Evolutionary conservation across 2,113 vertebrate species (phyloP), one percentile per base, ranked within the genome.

Genomic region (Oostethus manadensis): DNA sequence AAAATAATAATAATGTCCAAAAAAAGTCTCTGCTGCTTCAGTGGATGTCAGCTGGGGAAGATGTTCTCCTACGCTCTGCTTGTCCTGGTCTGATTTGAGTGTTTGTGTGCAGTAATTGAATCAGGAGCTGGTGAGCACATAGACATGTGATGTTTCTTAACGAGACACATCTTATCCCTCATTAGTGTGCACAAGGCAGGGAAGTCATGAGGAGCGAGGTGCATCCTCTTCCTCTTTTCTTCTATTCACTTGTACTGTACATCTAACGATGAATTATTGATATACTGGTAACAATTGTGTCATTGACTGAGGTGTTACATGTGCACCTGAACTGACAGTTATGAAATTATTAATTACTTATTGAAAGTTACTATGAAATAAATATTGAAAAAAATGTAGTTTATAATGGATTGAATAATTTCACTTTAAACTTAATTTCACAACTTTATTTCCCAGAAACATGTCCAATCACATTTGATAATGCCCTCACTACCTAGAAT

Each of bases 111-210:
- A 20, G 8, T 75, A 71, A 88, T 88, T 77, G 64, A 88, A 87
- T 86, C 62, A 57, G 60, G 47, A 59, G 48, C 40, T 46, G 51
- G 60, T 64, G 77, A 62, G 74, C 60, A 20, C 81, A 68, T 61
- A 62, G 68, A 71, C 89, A 90, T 88, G 89, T 90, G 89, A 88
- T 55, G 73, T 62, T 65, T 71, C 70, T 59, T 88, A 91, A 92
- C 81, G 53, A 82, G 90, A 84, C 72, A 85, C 92, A 67, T 55
- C 85, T 82, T 57, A 48, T 73, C 75, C 68, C 81, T 71, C 63
- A 87, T 88, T 91, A 89, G 77, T 68, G 67, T 51, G 29, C 55
- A 9, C 53, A 35, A 20, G 35, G 16, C 62, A 62, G 64, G 68
- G 63, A 68, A 72, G 58, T 58, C 80, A 74, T 44, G 70, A 69